Evolutionary conservation across 2,113 vertebrate species (phyloP).

Genomic region (Pica pica): DNA sequence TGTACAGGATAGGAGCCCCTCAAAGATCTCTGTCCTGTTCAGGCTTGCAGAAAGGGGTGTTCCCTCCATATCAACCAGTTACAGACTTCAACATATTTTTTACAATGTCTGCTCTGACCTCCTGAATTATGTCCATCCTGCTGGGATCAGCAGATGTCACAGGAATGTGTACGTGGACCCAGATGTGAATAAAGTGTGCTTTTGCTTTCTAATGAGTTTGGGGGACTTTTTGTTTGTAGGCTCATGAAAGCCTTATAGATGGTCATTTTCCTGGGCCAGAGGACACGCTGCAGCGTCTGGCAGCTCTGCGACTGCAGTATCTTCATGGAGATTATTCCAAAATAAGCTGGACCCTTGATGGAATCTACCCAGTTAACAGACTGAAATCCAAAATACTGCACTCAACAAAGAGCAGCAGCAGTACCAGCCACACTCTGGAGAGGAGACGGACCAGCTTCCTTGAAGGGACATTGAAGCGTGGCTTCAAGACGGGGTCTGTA

Average conservation of each 20-base stretch:
- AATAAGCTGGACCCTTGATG: slow-evolving; percentile 83
- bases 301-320: slow-evolving; percentile 87
- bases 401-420: slow-evolving; percentile 80
- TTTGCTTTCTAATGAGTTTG: not conserved
- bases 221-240: slow-evolving; percentile 63
- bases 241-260: slow-evolving; percentile 88
- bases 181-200: not conserved
- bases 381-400: slow-evolving; percentile 87
- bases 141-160: not conserved
- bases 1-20: not conserved
- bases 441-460: slow-evolving; percentile 86
- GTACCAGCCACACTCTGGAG: slow-evolving; percentile 71
- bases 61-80: rapidly evolving
- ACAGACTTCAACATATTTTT: not conserved
- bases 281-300: slow-evolving; percentile 87
- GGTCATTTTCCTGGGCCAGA: slow-evolving; percentile 90
- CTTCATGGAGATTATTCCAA: slow-evolving; percentile 84
- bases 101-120: not conserved
- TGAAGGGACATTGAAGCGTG: slow-evolving; percentile 85
- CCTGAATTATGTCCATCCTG: not conserved
- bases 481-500: slow-evolving; percentile 87
- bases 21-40: not conserved
- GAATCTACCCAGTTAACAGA: slow-evolving; percentile 84
- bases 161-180: not conserved
- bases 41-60: not conserved